Evolutionary conservation across 2,888 invertebrate genomes (phyloP).

Genomic region (Lasius fuliginosus): DNA sequence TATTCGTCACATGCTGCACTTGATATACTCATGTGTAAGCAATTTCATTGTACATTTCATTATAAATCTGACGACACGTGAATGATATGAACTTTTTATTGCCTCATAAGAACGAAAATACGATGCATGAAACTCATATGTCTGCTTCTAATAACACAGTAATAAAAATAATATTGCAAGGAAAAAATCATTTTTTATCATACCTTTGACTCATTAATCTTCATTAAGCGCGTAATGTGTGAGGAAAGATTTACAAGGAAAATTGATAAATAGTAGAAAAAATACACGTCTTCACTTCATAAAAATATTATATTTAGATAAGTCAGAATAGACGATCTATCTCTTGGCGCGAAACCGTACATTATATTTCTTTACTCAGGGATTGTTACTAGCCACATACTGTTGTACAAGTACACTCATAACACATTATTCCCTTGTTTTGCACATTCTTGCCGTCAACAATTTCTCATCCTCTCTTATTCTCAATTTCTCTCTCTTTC

Average conservation of each 20-base stretch:
- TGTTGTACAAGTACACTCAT: slow-evolving; percentile 73
- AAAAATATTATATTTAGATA: slow-evolving; percentile 82
- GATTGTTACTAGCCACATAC: slow-evolving; percentile 74
- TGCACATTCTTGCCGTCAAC: slow-evolving; percentile 61
- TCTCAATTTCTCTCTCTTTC: slow-evolving; percentile 50
- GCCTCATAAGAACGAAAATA: slow-evolving; percentile 5
- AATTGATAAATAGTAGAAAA: slow-evolving; percentile 30
- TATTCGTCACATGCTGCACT: slow-evolving; percentile 23
- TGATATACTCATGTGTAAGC: not conserved
- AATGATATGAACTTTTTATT: slow-evolving; percentile 8
- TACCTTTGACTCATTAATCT: not conserved
- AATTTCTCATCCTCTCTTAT: slow-evolving; percentile 62
- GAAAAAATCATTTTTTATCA: not conserved
- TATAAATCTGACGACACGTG: slow-evolving; percentile 17
- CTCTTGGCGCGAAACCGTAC: slow-evolving; percentile 76
- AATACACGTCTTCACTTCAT: slow-evolving; percentile 71
- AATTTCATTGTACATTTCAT: slow-evolving; percentile 43
- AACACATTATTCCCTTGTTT: slow-evolving; percentile 62
- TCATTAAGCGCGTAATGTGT: slow-evolving; percentile 5
- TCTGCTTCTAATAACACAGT: slow-evolving; percentile 16
- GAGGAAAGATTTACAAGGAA: slow-evolving; percentile 5
- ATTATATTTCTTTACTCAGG: slow-evolving; percentile 71
- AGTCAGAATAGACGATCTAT: slow-evolving; percentile 79
- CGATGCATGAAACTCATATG: slow-evolving; percentile 12
- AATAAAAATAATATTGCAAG: slow-evolving; percentile 36